Percentiles rank a stretch among this genome's conserved stretches.
Evolutionary conservation across 1,140 invertebrate species (phyloP).

Genomic region (Zaprionus davidi): DNA sequence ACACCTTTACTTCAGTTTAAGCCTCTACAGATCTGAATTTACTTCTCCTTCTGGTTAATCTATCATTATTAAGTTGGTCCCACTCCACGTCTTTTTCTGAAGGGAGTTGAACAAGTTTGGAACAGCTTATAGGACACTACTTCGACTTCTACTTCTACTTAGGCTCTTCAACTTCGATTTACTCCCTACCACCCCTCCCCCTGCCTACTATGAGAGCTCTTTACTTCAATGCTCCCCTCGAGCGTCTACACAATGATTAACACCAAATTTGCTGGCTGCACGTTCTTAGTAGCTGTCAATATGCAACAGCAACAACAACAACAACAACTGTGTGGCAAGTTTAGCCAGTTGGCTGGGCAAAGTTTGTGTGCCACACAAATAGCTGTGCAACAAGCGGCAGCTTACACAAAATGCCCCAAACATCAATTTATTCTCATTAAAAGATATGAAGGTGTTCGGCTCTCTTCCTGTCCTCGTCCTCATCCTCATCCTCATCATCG

Average conservation of each 20-base stretch:
- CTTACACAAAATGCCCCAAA: constrained; percentile 76
- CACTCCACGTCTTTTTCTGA: neutral
- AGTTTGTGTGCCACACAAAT: constrained; percentile 61
- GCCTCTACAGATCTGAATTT: neutral
- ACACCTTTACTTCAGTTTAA: too few relatives aligned
- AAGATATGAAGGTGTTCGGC: constrained; percentile 79
- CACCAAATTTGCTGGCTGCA: constrained; percentile 56
- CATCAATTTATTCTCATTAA: constrained; percentile 83
- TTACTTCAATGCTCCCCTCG: constrained; percentile 17
- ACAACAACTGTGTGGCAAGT: constrained; percentile 14
- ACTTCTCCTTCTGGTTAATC: neutral
- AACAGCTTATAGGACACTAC: neutral
- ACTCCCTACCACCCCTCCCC: neutral
- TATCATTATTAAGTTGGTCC: neutral
- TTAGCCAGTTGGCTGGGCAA: constrained; percentile 39
- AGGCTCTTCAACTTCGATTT: constrained; percentile 10
- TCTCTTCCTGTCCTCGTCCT: neutral
- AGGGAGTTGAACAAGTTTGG: constrained; percentile 1
- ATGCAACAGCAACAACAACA: constrained; percentile 38
- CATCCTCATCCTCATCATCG: neutral
- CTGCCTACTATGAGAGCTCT: neutral
- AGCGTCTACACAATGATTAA: constrained; percentile 64
- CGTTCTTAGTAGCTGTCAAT: constrained; percentile 57
- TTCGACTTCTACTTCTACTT: constrained; percentile 17
- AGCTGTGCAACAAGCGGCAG: constrained; percentile 54